phyloP scores from a whole-genome alignment of 1,140 invertebrate species.

The Melipona quadrifasciata region DNA sequence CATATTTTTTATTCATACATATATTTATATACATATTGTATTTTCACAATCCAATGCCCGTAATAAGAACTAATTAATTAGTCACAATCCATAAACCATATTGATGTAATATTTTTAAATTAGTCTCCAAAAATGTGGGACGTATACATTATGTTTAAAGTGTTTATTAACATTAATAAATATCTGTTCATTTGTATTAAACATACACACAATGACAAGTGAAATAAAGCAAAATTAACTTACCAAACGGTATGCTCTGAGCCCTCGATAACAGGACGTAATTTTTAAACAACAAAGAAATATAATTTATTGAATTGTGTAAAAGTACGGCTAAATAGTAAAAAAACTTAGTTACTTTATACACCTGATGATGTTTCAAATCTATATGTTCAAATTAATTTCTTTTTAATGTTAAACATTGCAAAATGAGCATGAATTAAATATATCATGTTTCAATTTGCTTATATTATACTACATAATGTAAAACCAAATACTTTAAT shows the following conservation, averaged over 20 bases:
- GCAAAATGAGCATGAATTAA: conserved; percentile 14
- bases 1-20: not conserved
- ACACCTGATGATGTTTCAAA: not conserved
- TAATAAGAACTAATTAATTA: conserved; percentile 55
- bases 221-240: conserved; percentile 73
- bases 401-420: not conserved
- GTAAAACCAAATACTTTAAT: conserved; percentile 23
- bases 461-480: conserved; percentile 16
- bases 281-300: conserved; percentile 78
- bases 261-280: conserved; percentile 77
- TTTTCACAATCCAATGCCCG: conserved; percentile 10
- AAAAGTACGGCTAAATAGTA: conserved; percentile 39
- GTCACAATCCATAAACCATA: conserved; percentile 64
- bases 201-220: conserved; percentile 66
- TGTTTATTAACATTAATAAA: conserved; percentile 59
- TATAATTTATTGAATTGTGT: conserved; percentile 65
- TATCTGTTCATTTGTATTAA: conserved; percentile 49
- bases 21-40: conserved; percentile 41
- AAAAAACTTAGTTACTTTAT: conserved; percentile 45
- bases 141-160: conserved; percentile 37
- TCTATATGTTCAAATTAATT: not conserved
- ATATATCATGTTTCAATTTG: not conserved
- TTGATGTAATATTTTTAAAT: conserved; percentile 50
- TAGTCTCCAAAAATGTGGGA: conserved; percentile 50
- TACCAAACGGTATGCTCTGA: conserved; percentile 75